These are phyloP conservation scores for Myopa testacea DNA, from an alignment of 2,888 invertebrate species.

Conservation along the genomic window DNA sequence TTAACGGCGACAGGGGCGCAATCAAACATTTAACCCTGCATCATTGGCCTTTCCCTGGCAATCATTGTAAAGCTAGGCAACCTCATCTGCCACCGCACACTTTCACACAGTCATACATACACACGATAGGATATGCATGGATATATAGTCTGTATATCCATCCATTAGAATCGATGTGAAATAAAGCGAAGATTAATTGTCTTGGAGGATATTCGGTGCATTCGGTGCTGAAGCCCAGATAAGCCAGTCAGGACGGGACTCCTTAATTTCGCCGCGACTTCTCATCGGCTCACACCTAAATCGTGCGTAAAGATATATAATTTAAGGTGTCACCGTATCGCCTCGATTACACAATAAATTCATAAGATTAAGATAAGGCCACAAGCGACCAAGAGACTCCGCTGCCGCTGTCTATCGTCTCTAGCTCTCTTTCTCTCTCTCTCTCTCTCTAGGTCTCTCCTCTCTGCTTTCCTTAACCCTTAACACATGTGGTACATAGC, in stretches of 20 bases:
- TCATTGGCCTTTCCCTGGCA: conserved; percentile 25
- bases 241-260: neutral
- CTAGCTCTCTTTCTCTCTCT: neutral
- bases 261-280: neutral
- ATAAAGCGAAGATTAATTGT: conserved; percentile 45
- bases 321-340: conserved; percentile 40
- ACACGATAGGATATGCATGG: neutral
- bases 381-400: neutral
- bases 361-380: conserved; percentile 39
- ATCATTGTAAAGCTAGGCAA: conserved; percentile 19
- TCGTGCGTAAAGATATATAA: neutral
- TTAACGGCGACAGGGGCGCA: conserved; percentile 27
- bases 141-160: neutral
- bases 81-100: neutral
- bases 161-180: conserved; percentile 29
- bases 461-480: too few species aligned
- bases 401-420: neutral
- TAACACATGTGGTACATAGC: too few species aligned
- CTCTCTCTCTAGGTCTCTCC: neutral
- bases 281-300: neutral
- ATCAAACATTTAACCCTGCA: conserved; percentile 29
- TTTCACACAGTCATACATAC: neutral
- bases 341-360: conserved; percentile 42
- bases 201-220: conserved; percentile 25
- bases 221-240: neutral